Evolutionary conservation across 2,113 vertebrate genomes (phyloP), one percentile per base, ranked within the genome.

Genomic region (Sphyrna mokarran): DNA sequence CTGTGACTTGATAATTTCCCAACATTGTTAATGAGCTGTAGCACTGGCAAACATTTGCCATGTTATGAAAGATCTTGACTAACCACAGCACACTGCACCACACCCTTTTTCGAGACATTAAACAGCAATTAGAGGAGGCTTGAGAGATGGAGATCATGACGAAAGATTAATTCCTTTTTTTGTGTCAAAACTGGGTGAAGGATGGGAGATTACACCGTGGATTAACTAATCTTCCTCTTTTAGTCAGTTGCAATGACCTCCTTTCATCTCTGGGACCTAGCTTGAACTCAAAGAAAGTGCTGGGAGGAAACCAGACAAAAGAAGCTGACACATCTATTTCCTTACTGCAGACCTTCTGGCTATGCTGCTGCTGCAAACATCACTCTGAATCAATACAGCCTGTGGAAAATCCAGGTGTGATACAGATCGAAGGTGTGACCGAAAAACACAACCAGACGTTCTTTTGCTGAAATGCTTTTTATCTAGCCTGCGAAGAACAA

Each of bases 101-200:
- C n/a, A 68, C 89, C 58, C 54, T 63, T 33, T 66, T 10, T 22
- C n/a, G 61, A 93, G 68, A 68, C 89, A 66, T 66, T 66, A 66
- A 93, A 93, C 10, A 93, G 16, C 89, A 66, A 93, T 93, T 68
- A 37, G 89, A 91, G 61, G 58, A 63, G 86, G 26, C 26, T 89
- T 89, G 29, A 63, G 58, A 63, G 29, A 37, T 68, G 58, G 61
- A n/a, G 89, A 63, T 91, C 48, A n/a, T 18, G n/a, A 66, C 58
- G 33, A 66, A 91, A 91, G 58, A 66, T 66, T 91, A 29, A 93
- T 37, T 89, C 54, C 33, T 26, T 89, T 93, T 91, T 93, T 68
- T 54, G 48, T 54, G 48, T 2, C 7, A 93, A 93, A 63, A 10
- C 29, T 91, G 63, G 33, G n/a, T 10, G 18, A 93, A 93, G 89